Evolutionary conservation across 2,113 vertebrate species (phyloP).

Genomic region (Periophthalmodon schlosseri): DNA sequence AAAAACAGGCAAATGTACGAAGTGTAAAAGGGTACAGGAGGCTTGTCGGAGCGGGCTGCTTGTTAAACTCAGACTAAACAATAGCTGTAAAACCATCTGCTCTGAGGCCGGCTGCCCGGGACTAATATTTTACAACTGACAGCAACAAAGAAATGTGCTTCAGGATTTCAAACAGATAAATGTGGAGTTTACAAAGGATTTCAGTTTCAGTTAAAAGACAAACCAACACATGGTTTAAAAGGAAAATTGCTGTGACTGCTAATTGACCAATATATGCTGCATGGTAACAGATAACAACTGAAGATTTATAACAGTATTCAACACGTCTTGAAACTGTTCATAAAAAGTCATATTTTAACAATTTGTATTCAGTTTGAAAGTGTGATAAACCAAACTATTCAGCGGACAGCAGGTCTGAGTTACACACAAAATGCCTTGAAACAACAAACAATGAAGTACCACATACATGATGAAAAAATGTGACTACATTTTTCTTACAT

Average conservation of each 20-base stretch:
- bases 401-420: too few species aligned
- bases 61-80: constrained; percentile 75
- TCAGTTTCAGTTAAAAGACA: not conserved
- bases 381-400: not conserved
- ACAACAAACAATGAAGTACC: too few species aligned
- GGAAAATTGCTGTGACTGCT: not conserved
- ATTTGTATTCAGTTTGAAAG: not conserved
- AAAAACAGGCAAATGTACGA: constrained; percentile 38
- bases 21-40: constrained; percentile 12
- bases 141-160: constrained; percentile 39
- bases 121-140: constrained; percentile 59
- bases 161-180: constrained; percentile 18
- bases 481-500: too few species aligned
- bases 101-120: constrained; percentile 44
- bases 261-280: not conserved
- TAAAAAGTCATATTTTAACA: not conserved
- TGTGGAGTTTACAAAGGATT: not conserved
- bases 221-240: not conserved
- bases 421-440: too few species aligned
- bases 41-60: constrained; percentile 40
- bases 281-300: not conserved
- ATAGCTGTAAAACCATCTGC: constrained; percentile 64
- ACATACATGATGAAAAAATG: too few species aligned
- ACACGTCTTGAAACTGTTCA: not conserved
- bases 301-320: not conserved